Evolutionary conservation across 1,140 invertebrate species (phyloP).

Genomic region (Drosophila ficusphila): DNA sequence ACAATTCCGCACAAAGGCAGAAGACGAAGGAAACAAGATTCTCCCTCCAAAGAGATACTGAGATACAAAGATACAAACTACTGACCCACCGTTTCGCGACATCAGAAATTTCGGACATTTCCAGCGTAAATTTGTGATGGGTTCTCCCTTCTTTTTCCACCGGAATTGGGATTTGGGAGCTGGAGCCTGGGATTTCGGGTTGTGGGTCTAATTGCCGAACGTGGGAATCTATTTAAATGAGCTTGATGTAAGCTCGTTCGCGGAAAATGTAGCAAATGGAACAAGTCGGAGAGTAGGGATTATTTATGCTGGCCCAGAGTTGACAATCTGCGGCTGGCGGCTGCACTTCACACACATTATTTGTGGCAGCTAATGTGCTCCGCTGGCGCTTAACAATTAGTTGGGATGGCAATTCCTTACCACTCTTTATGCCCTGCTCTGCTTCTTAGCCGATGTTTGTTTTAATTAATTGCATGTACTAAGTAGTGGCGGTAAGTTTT

Average conservation of each 20-base stretch:
- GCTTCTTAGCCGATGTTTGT: conserved; percentile 55
- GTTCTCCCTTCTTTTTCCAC: neutral
- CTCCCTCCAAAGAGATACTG: conserved; percentile 6
- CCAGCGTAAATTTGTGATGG: neutral
- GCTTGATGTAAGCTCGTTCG: conserved; percentile 40
- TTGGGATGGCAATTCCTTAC: conserved; percentile 59
- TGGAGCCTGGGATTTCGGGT: conserved; percentile 33
- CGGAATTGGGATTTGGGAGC: conserved; percentile 6
- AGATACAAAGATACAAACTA: conserved; percentile 46
- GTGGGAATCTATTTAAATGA: conserved; percentile 77
- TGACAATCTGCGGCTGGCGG: conserved; percentile 54
- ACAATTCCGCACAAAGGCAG: conserved; percentile 48
- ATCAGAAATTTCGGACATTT: conserved; percentile 36
- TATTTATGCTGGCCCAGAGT: conserved; percentile 32
- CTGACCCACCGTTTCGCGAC: conserved; percentile 40
- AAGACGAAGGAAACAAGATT: conserved; percentile 17
- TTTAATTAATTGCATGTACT: conserved; percentile 78
- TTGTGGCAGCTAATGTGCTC: conserved; percentile 57
- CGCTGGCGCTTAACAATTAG: conserved; percentile 76
- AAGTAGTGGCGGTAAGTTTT: conserved; percentile 62
- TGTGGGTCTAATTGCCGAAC: conserved; percentile 72
- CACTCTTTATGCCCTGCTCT: conserved; percentile 33
- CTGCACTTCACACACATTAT: conserved; percentile 47
- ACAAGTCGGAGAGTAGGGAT: conserved; percentile 13
- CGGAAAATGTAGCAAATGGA: conserved; percentile 40